A percentile compares a stretch with the other conserved stretches of the same genome.
phyloP scores from a whole-genome alignment of 2,888 invertebrate genomes.

The Brachynemurus nebulosus region DNA sequence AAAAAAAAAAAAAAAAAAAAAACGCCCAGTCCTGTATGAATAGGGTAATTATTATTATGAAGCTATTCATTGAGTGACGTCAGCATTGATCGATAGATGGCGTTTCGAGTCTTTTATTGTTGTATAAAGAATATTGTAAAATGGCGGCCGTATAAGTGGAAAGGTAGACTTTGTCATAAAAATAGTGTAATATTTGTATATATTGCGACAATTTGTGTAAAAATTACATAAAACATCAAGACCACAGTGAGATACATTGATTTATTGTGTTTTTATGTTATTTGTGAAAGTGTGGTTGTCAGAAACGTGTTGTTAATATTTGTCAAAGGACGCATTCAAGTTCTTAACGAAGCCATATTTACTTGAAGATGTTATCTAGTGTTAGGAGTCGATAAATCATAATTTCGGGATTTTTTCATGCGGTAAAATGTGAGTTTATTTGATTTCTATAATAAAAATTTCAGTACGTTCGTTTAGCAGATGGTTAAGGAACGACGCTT shows the following conservation, averaged over 20 bases:
- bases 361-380: conserved; percentile 38
- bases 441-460: too few species aligned
- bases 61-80: too few species aligned
- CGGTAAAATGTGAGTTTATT: too few species aligned
- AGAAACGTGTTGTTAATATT: conserved; percentile 5
- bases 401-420: too few species aligned
- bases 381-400: conserved; percentile 29
- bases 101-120: conserved; percentile 41
- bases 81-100: conserved; percentile 40
- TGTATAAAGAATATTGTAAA: conserved; percentile 41
- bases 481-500: not conserved
- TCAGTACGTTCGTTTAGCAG: not conserved
- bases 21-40: too few species aligned
- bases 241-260: not conserved
- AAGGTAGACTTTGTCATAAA: conserved; percentile 36
- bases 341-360: conserved; percentile 46
- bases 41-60: too few species aligned
- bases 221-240: conserved; percentile 3
- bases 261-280: not conserved
- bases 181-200: conserved; percentile 1
- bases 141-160: conserved; percentile 56
- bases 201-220: conserved; percentile 2
- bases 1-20: too few species aligned
- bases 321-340: conserved; percentile 10
- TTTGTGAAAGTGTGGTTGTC: conserved; percentile 3